Evolutionary conservation across 1,140 invertebrate species (phyloP).

Genomic region (Magallana angulata): DNA sequence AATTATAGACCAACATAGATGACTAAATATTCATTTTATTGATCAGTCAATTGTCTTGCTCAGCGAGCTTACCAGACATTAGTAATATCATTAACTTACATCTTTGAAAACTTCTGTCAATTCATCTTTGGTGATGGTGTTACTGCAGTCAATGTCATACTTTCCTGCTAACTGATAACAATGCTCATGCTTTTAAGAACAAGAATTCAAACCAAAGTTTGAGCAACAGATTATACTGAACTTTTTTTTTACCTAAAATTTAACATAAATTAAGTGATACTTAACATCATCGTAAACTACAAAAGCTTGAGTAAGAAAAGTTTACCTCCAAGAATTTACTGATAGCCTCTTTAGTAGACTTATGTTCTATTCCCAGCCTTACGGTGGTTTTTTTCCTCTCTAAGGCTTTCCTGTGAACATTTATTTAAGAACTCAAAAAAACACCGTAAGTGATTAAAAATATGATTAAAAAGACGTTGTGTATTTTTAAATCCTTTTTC

Average conservation of each 20-base stretch:
- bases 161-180: not conserved
- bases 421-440: not conserved
- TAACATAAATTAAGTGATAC: not conserved
- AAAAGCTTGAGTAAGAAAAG: not conserved
- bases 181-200: not conserved
- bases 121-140: not conserved
- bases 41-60: too few relatives aligned
- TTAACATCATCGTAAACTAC: not conserved
- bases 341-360: not conserved
- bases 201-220: not conserved
- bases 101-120: not conserved
- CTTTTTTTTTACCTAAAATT: too few relatives aligned
- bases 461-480: not conserved
- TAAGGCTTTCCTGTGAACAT: not conserved
- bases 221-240: too few relatives aligned
- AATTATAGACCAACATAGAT: too few relatives aligned
- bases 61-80: too few relatives aligned
- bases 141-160: not conserved
- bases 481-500: not conserved
- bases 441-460: not conserved
- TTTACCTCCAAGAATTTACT: constrained; percentile 19
- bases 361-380: not conserved
- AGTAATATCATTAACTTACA: not conserved
- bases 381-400: not conserved
- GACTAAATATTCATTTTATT: too few relatives aligned